Evolutionary conservation across 2,888 invertebrate species (phyloP), one percentile per base, ranked within the genome.

Genomic region (Criorhina ranunculi): DNA sequence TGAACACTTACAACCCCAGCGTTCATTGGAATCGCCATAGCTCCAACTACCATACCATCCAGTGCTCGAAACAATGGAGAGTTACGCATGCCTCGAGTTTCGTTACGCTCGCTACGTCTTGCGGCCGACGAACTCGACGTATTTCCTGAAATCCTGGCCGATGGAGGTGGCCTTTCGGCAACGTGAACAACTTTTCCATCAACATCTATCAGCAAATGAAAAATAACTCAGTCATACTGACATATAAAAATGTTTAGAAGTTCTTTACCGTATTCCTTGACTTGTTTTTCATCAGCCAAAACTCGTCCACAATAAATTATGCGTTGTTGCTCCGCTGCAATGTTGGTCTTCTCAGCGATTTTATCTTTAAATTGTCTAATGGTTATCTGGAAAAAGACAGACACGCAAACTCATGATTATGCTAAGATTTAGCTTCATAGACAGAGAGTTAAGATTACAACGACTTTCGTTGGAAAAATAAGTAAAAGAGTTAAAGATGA

Each of bases 221-320:
- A 12, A 35, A 31, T 1, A 17, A n/a, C 4, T 46, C 11, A 62
- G 12, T 17, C 4, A 11, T 6, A 12, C 8, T 6, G 2, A 5
- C 6, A 15, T 5, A 49, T 5, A 19, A 31, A 11, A 0, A 11
- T 29, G 8, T 44, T 31, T 24, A 7, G 9, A 0, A 35, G 35
- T 86, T 80, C 90, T 91, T 91, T 93, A 96, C 97, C 96, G 92
- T 96, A 97, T 90, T 98, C 97, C 86, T 94, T 94, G 29, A 99
- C 93, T 89, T 94, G 95, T 88, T 95, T 96, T 11, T 96, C 97
- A 93, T 99, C 97, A 89, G 96, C 96, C 62, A 99, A 93, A 29
- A 98, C 98, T 91, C 97, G 93, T n/a, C 99, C 99, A 90, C 97
- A 97, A 91, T 97, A 98, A 88, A 99, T 99, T 42, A 99, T 94